Conservation (phyloP, 2,113 vertebrate species). For the Perca fluviatilis region DNA sequence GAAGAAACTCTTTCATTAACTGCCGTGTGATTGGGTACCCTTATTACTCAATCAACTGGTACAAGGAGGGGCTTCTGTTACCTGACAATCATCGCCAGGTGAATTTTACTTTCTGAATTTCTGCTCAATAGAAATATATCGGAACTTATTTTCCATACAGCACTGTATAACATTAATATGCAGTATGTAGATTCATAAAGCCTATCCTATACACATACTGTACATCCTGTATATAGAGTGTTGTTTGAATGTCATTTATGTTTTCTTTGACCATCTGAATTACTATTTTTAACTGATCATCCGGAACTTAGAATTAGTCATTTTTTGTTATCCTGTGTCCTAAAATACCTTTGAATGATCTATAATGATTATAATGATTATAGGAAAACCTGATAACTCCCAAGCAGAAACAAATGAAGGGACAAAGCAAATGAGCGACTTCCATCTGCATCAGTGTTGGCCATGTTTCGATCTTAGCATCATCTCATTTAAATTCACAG, state of each 20-base stretch:
- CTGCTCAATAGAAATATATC: background rate
- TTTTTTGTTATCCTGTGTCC: background rate
- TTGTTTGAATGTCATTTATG: background rate
- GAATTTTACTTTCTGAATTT: constrained; percentile 18
- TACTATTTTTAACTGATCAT: background rate
- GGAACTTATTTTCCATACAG: background rate
- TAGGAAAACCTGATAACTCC: background rate
- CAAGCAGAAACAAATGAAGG: background rate
- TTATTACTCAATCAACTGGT: constrained; percentile 99
- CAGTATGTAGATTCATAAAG: background rate
- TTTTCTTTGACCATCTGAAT: background rate
- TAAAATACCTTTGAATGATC: background rate
- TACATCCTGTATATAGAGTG: background rate
- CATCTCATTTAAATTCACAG: background rate
- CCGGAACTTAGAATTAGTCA: background rate
- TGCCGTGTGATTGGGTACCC: constrained; percentile 99
- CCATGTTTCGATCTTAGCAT: background rate
- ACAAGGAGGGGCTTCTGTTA: constrained; percentile 94
- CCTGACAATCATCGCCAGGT: constrained; percentile 98
- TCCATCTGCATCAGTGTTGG: background rate
- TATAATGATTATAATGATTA: no score
- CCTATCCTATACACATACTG: background rate
- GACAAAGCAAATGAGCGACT: background rate
- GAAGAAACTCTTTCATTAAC: constrained; percentile 97
- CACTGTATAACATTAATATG: background rate